Percentiles rank a stretch among this genome's conserved stretches.
Evolutionary conservation across 1,140 invertebrate genomes (phyloP).

Genomic region (Papilio dardanus): DNA sequence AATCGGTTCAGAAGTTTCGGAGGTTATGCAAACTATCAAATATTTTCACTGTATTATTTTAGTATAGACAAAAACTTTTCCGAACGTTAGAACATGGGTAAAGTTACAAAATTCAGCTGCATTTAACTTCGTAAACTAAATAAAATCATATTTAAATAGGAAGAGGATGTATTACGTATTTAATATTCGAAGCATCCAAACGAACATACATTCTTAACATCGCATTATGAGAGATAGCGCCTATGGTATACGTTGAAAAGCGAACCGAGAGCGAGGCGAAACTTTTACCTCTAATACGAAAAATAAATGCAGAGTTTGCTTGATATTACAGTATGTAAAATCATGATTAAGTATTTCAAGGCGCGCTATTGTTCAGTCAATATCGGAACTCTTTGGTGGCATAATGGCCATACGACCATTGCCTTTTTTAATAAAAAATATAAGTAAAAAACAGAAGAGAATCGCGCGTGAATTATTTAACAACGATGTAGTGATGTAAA

Average conservation of each 20-base stretch:
- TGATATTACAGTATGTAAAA: too few relatives aligned
- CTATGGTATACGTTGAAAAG: neutral
- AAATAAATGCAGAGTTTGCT: neutral
- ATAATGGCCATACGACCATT: too few relatives aligned
- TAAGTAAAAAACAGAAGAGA: too few relatives aligned
- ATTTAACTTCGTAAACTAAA: neutral
- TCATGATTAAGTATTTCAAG: too few relatives aligned
- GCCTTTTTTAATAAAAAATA: too few relatives aligned
- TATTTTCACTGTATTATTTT: too few relatives aligned
- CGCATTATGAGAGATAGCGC: neutral
- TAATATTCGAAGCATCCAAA: constrained; percentile 3
- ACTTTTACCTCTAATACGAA: neutral
- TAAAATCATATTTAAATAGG: neutral
- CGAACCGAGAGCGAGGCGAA: neutral
- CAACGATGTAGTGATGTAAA: too few relatives aligned
- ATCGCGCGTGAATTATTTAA: too few relatives aligned
- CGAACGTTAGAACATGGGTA: neutral
- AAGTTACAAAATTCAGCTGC: neutral
- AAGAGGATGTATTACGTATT: constrained; percentile 16
- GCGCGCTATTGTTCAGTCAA: too few relatives aligned
- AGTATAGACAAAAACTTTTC: neutral
- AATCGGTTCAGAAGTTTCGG: too few relatives aligned
- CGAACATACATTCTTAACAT: neutral
- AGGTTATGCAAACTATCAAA: too few relatives aligned
- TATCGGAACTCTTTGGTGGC: too few relatives aligned